Evolutionary conservation across 2,113 vertebrate species (phyloP).

Genomic region (Andinoacara biseriatus): DNA sequence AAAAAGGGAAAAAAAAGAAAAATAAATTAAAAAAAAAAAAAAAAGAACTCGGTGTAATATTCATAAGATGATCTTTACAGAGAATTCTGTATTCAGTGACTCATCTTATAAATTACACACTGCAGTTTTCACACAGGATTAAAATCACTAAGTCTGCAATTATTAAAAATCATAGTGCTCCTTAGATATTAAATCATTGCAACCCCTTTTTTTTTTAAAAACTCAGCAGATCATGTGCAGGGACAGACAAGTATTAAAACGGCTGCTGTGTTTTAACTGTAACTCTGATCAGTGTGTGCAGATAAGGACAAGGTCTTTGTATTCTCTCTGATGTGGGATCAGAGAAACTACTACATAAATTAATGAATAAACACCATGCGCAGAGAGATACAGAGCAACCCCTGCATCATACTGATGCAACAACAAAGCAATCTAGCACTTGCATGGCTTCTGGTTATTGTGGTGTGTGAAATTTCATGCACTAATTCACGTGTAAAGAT

Average conservation of each 20-base stretch:
- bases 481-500: conserved; percentile 74
- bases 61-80: neutral
- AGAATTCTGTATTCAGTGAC: neutral
- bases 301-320: conserved; percentile 65
- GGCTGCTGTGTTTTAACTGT: conserved; percentile 28
- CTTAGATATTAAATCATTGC: neutral
- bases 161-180: neutral
- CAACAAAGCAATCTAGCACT: conserved; percentile 78
- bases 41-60: neutral
- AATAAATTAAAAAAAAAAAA: too few species aligned
- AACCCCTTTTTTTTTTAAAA: neutral
- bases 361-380: conserved; percentile 78
- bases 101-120: conserved; percentile 23
- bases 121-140: neutral
- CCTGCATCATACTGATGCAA: conserved; percentile 81
- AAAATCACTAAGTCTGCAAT: conserved; percentile 17
- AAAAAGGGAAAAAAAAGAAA: too few species aligned
- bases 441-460: conserved; percentile 55
- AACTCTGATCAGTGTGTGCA: conserved; percentile 38
- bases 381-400: conserved; percentile 52
- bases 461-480: conserved; percentile 61
- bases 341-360: conserved; percentile 79
- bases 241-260: conserved; percentile 1
- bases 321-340: conserved; percentile 82
- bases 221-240: neutral